Conservation (phyloP, 1,140 invertebrate genomes). For the Antheraea pernyi region DNA sequence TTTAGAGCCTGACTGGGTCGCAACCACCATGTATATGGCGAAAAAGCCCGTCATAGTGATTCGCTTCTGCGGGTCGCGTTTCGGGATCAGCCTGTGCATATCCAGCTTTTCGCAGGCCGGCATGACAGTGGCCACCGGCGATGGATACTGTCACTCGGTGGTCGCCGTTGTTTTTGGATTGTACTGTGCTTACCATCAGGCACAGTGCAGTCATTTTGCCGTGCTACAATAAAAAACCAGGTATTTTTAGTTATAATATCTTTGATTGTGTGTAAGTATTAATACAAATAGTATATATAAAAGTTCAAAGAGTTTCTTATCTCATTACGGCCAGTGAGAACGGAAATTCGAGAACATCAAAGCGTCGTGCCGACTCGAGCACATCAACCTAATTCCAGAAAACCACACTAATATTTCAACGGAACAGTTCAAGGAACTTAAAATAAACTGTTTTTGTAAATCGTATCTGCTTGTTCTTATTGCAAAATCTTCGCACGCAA, state of each 20-base stretch:
- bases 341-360: slow-evolving; percentile 15
- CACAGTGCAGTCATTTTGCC: no score
- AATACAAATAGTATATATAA: neutral
- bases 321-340: slow-evolving; percentile 13
- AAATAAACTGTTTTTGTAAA: slow-evolving; percentile 9
- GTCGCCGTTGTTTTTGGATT: no score
- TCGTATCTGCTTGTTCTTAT: slow-evolving; percentile 15
- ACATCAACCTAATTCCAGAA: slow-evolving; percentile 12
- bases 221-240: no score
- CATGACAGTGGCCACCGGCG: no score
- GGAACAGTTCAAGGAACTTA: slow-evolving; percentile 5
- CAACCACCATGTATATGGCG: no score
- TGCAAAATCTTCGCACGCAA: slow-evolving; percentile 20
- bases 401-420: slow-evolving; percentile 7
- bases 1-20: no score
- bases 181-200: no score
- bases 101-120: no score
- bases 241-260: neutral
- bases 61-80: no score
- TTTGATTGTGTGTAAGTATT: neutral
- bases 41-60: no score
- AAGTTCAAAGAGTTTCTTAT: slow-evolving; percentile 16
- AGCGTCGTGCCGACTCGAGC: slow-evolving; percentile 4
- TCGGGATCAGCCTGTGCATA: no score
- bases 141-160: no score